These are phyloP conservation scores for Ophioninae sp. DNA, from an alignment of 2,888 invertebrate genomes.

Conservation along the genomic window DNA sequence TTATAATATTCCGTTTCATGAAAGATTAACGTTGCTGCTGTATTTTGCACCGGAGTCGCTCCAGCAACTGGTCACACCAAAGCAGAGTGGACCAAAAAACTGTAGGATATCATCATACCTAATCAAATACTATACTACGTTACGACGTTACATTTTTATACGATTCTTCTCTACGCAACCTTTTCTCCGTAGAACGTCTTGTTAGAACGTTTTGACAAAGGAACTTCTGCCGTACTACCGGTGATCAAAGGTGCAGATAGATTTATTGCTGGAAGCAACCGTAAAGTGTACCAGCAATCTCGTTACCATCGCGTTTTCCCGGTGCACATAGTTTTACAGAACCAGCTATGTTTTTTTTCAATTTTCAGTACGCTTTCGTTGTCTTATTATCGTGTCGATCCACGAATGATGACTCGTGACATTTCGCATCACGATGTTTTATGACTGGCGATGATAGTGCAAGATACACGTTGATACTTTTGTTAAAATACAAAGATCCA, in stretches of 20 bases:
- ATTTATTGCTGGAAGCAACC: not conserved
- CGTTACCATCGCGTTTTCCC: conserved; percentile 47
- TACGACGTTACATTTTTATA: not conserved
- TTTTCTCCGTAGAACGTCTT: not conserved
- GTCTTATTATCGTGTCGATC: conserved; percentile 55
- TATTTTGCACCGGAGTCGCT: not conserved
- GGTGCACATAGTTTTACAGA: conserved; percentile 9
- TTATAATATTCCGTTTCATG: too few species aligned
- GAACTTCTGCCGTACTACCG: not conserved
- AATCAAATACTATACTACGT: not conserved
- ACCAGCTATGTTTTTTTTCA: conserved; percentile 28
- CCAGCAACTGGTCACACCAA: not conserved
- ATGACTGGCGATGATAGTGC: conserved; percentile 51
- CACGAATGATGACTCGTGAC: conserved; percentile 62
- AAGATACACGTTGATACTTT: conserved; percentile 4
- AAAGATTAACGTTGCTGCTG: too few species aligned
- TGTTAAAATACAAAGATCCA: conserved; percentile 12
- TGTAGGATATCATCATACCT: not conserved
- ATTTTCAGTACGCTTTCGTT: conserved; percentile 35
- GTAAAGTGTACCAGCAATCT: conserved; percentile 11
- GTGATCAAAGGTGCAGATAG: not conserved
- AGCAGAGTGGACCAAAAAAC: not conserved
- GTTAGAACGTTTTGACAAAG: not conserved
- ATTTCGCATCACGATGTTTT: conserved; percentile 57
- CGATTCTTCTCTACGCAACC: not conserved